These are phyloP conservation scores for Ellobius talpinus DNA, from an alignment of 2,113 vertebrate species.

Conservation along the genomic window DNA sequence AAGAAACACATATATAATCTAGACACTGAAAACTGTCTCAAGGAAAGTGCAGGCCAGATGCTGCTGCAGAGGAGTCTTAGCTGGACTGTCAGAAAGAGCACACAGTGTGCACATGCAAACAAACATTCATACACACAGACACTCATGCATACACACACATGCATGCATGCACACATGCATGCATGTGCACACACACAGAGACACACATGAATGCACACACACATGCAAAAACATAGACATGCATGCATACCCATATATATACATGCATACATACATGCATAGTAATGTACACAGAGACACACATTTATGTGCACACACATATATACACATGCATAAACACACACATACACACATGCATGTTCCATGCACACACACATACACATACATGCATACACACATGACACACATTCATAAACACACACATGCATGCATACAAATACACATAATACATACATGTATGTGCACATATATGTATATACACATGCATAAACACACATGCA, in stretches of 20 bases:
- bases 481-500: not conserved
- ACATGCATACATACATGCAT: no score
- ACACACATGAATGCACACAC: not conserved
- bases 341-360: not conserved
- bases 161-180: not conserved
- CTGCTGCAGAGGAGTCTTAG: not conserved
- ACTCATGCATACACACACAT: no score
- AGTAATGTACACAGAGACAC: not conserved
- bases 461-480: no score
- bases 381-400: not conserved
- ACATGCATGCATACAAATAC: no score
- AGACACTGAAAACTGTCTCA: not conserved
- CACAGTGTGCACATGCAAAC: not conserved
- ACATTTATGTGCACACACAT: no score
- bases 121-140: no score
- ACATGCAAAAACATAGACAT: not conserved
- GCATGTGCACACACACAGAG: not conserved
- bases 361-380: not conserved
- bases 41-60: not conserved
- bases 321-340: not conserved
- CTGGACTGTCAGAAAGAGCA: no score
- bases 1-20: no score
- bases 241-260: no score
- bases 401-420: not conserved
- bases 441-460: not conserved